Base-by-base conservation (phyloP, 2,888 invertebrate species). In the Neuroscelio doddi region DNA sequence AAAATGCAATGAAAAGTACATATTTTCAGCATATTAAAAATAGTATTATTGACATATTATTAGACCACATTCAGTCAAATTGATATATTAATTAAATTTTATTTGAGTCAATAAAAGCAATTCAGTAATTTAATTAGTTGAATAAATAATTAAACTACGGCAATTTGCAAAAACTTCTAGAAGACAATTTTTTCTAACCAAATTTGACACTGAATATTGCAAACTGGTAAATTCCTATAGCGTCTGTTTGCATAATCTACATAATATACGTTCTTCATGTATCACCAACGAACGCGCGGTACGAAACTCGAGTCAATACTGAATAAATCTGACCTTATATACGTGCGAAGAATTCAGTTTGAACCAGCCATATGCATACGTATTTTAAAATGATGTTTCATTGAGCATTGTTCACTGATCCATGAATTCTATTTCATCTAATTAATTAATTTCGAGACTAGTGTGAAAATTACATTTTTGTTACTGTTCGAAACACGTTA, bases 201-300 rank as follows among this genome's bases (percentile, higher is more conserved):
- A 57, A 41, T 57, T 59, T 44, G 52, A 39, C 44, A 42, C 47
- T 47, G 44, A 53, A 39, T 50, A 59, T 26, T 30, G 36, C 47
- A 10, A 50, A 21, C 47, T 44, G 12, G 38, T 12, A 47, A 52
- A 53, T 61, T 61, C 45, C 36, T 16, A 26, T 49, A 29, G 44
- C 38, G 64, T 53, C 49, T 47, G 42, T 57, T 47, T 57, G 57
- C 57, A 59, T 57, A 57, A 64, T 64, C 57, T 57, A 44, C 64
- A 64, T 64, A 57, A 64, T 57, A 53, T 52, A 50, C 57, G 56
- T 64, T 64, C 63, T 63, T 63, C 64, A 51, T 57, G 57, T 64
- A 57, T 57, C 51, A 49, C 55, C 62, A 41, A 50, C 46, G 50
- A 56, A 16, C 56, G 34, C 38, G 38, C 53, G 29, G 34, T 41